Evolutionary conservation across 2,888 invertebrate genomes (phyloP).

Genomic region (Cantharis nigra): DNA sequence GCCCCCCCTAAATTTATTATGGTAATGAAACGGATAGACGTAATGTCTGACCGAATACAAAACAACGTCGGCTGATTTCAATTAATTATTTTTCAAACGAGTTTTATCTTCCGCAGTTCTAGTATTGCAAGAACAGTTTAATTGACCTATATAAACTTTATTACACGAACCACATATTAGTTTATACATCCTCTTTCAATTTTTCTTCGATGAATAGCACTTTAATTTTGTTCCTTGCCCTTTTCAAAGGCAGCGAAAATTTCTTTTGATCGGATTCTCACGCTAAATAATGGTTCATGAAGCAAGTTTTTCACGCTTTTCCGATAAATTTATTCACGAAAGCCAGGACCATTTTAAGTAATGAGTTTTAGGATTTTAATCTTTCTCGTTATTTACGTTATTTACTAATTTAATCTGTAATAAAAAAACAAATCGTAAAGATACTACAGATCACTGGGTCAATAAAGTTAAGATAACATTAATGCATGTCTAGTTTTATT

Average conservation of each 20-base stretch:
- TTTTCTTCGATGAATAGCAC: neutral
- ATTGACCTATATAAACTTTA: neutral
- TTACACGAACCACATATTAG: neutral
- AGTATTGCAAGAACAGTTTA: neutral
- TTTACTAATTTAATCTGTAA: neutral
- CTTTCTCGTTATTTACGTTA: neutral
- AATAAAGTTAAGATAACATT: neutral
- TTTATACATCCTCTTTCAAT: neutral
- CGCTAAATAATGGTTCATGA: neutral
- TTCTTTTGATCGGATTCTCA: neutral
- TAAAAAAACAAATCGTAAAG: neutral
- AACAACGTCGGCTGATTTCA: neutral
- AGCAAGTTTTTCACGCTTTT: neutral
- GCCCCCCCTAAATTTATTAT: neutral
- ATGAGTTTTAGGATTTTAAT: neutral
- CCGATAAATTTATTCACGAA: neutral
- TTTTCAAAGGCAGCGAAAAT: neutral
- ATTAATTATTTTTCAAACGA: neutral
- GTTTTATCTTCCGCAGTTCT: neutral
- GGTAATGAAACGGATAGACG: neutral
- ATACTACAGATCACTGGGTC: neutral
- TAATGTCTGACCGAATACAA: neutral
- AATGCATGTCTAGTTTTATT: neutral
- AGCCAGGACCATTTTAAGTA: too few species aligned
- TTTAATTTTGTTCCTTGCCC: neutral